Conservation (phyloP, 2,888 invertebrate genomes). For the Cantharis lateralis region DNA sequence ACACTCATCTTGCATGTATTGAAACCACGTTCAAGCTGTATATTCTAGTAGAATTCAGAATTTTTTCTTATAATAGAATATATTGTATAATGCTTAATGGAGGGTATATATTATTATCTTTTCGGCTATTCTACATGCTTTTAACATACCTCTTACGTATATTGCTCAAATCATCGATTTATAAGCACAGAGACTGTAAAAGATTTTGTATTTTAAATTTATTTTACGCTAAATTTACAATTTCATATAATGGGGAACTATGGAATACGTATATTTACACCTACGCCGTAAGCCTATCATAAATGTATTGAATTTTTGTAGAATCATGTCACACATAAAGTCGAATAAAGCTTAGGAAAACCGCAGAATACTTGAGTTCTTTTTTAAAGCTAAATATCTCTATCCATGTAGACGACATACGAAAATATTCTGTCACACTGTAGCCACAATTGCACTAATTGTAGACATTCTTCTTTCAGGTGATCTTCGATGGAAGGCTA, state of each 20-base stretch:
- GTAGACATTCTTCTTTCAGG: too few relatives aligned
- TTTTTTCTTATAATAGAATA: constrained; percentile 22
- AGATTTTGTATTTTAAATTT: neutral
- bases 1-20: constrained; percentile 11
- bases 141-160: constrained; percentile 18
- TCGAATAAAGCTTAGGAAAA: neutral
- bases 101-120: constrained; percentile 24
- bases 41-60: constrained; percentile 17
- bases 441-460: too few relatives aligned
- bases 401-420: too few relatives aligned
- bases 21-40: constrained; percentile 21
- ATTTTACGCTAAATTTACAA: neutral
- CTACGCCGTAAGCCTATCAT: neutral
- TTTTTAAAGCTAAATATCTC: too few relatives aligned
- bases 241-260: neutral
- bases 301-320: neutral
- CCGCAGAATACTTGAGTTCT: neutral
- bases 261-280: neutral
- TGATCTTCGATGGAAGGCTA: too few relatives aligned
- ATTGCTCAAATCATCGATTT: neutral
- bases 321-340: neutral
- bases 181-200: neutral
- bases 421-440: too few relatives aligned
- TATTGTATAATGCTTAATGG: constrained; percentile 22
- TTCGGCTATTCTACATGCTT: constrained; percentile 21